Percentiles rank a stretch among this genome's conserved stretches.
phyloP scores from a whole-genome alignment of 2,797 vertebrate genomes.

The Natrix natrix region DNA sequence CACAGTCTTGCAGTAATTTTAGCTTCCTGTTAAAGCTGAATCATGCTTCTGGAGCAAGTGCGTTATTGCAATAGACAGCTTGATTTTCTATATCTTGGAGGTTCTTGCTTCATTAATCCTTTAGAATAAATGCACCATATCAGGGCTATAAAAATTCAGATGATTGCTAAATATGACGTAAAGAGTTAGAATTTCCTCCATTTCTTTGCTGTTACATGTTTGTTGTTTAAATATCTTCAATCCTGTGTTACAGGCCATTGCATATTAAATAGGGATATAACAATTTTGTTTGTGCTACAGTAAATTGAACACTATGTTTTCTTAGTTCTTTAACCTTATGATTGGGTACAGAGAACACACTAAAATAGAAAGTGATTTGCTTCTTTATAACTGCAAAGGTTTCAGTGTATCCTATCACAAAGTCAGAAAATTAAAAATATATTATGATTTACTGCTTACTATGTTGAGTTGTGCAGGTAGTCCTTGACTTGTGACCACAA shows the following conservation, averaged over 20 bases:
- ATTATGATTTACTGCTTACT: not conserved
- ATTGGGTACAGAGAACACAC: not conserved
- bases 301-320: not conserved
- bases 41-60: not conserved
- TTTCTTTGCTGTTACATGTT: not conserved
- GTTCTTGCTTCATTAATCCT: not conserved
- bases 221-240: not conserved
- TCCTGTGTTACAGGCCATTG: not conserved
- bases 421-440: not conserved
- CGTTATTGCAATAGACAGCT: constrained; percentile 23
- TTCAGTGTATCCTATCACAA: not conserved
- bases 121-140: not conserved
- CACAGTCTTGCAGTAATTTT: not conserved
- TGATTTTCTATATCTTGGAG: not conserved
- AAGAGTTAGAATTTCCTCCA: not conserved
- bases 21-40: not conserved
- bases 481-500: not conserved
- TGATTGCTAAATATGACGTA: not conserved
- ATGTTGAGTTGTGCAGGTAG: not conserved
- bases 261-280: not conserved
- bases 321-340: not conserved
- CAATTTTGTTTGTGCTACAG: not conserved
- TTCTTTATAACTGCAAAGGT: not conserved
- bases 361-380: not conserved
- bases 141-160: not conserved